A percentile compares a stretch with the other conserved stretches of the same genome.
Conservation (phyloP, 2,113 vertebrate species). For the Microtus pennsylvanicus region DNA sequence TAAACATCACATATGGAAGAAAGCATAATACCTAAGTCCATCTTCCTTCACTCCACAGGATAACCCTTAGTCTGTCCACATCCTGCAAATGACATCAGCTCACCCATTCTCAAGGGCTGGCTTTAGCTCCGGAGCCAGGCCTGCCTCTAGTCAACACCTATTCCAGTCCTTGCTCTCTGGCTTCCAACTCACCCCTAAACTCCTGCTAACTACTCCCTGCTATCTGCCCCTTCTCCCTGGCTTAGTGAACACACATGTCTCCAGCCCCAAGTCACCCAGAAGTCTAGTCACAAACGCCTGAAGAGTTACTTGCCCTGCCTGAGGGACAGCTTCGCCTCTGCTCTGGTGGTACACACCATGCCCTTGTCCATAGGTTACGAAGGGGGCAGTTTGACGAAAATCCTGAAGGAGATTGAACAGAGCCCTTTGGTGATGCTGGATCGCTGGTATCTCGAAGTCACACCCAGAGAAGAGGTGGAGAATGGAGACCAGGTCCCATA, state of each 20-base stretch:
- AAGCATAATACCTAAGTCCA: background rate
- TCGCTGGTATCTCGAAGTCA: conserved; percentile 95
- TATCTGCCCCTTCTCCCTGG: background rate
- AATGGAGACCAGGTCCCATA: conserved; percentile 94
- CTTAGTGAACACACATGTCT: background rate
- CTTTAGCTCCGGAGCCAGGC: background rate
- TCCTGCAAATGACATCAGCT: background rate
- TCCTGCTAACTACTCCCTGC: background rate
- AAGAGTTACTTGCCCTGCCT: background rate
- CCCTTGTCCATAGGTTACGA: conserved; percentile 85
- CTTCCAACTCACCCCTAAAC: background rate
- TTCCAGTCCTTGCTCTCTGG: background rate
- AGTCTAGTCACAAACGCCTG: background rate
- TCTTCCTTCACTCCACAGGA: background rate
- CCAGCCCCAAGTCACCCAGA: background rate
- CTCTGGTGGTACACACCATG: background rate
- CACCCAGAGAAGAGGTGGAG: conserved; percentile 91
- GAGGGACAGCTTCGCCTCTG: background rate
- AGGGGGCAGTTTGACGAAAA: conserved; percentile 88
- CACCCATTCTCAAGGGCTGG: background rate
- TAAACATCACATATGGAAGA: background rate
- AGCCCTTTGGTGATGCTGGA: conserved; percentile 92
- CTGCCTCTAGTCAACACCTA: background rate
- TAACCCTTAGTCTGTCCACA: background rate
- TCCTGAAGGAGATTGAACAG: conserved; percentile 90